phyloP scores from a whole-genome alignment of 2,113 vertebrate species.

The Cyanistes caeruleus region DNA sequence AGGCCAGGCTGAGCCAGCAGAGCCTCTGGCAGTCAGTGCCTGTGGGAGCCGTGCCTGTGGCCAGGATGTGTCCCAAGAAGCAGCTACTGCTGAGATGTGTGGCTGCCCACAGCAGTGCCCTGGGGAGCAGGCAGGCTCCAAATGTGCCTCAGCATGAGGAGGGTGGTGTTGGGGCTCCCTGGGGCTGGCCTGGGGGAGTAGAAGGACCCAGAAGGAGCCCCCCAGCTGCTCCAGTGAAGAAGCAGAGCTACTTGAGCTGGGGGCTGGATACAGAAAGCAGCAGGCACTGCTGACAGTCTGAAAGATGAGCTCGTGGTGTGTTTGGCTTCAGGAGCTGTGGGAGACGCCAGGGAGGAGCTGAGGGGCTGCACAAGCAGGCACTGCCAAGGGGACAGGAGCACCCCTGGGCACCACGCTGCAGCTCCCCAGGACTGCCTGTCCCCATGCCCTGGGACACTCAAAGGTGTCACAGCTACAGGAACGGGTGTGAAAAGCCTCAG shows the following conservation, averaged over 20 bases:
- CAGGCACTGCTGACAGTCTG: background rate
- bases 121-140: background rate
- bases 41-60: fast-evolving
- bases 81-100: fast-evolving
- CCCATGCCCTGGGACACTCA: background rate
- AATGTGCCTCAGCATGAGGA: fast-evolving
- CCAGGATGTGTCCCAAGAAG: background rate
- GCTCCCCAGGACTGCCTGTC: fast-evolving
- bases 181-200: background rate
- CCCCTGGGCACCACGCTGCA: fast-evolving
- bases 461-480: background rate
- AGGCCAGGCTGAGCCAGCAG: background rate
- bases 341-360: background rate
- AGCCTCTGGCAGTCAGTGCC: background rate
- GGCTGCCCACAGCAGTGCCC: fast-evolving
- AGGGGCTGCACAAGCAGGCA: background rate
- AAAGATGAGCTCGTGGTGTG: fast-evolving
- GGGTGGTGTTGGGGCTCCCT: background rate
- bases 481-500: fast-evolving
- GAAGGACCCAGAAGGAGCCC: background rate
- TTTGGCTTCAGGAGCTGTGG: background rate
- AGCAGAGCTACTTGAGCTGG: background rate
- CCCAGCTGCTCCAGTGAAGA: background rate
- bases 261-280: background rate
- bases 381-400: background rate